phyloP scores from a whole-genome alignment of 2,113 vertebrate species.

The Limnothrissa miodon region DNA sequence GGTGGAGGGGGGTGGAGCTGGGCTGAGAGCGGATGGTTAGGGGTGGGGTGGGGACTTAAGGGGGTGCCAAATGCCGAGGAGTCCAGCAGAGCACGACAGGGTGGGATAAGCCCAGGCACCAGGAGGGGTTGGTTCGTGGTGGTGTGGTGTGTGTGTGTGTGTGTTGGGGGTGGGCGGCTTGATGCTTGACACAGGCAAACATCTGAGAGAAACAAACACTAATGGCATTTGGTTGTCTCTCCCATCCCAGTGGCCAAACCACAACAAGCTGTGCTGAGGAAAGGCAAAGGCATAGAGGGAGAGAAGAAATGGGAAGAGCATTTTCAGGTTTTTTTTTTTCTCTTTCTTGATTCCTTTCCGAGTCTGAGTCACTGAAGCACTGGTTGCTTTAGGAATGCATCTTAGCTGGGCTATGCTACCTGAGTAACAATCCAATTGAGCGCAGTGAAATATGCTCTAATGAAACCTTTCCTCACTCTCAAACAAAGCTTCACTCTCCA shows the following conservation, averaged over 20 bases:
- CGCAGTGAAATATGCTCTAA: slow-evolving; percentile 6
- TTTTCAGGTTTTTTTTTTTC: background rate
- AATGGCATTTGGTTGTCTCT: slow-evolving; percentile 2
- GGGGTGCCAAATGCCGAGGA: slow-evolving; percentile 64
- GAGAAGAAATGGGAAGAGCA: background rate
- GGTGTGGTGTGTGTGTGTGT: too few relatives aligned
- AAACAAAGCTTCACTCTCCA: slow-evolving; percentile 13
- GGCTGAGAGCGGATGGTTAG: background rate
- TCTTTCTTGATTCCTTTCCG: too few relatives aligned
- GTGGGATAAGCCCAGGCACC: slow-evolving; percentile 55
- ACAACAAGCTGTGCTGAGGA: slow-evolving; percentile 1
- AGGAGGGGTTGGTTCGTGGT: slow-evolving; percentile 13
- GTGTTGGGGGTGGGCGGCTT: background rate
- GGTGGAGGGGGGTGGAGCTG: slow-evolving; percentile 16
- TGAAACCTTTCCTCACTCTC: slow-evolving; percentile 19
- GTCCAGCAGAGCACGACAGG: slow-evolving; percentile 61
- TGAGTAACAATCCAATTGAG: slow-evolving; percentile 5
- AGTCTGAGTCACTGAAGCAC: background rate
- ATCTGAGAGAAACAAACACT: slow-evolving; percentile 2
- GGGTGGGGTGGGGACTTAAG: slow-evolving; percentile 46
- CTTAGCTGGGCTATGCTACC: background rate
- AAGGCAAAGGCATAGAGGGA: background rate
- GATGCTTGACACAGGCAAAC: background rate
- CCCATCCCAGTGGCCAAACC: background rate
- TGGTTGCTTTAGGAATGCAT: background rate